Base-by-base conservation (phyloP, 2,797 vertebrate genomes). In the Tamandua tetradactyla region DNA sequence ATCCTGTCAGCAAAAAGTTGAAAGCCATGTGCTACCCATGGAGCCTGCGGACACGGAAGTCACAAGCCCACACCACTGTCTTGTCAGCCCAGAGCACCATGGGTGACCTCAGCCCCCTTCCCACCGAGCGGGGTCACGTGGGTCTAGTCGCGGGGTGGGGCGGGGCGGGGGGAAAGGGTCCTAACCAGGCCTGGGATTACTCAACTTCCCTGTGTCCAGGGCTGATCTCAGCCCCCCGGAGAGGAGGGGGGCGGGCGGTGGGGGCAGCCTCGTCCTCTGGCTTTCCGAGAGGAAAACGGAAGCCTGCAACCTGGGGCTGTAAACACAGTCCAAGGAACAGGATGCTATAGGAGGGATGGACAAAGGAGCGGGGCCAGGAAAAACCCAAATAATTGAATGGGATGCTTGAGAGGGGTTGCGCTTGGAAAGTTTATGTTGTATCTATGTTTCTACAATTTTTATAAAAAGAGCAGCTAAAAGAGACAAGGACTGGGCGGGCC, bases 181-280 rank as follows among this genome's bases (percentile, higher is more conserved):
- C 42, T 2, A 23, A 7, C 17, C 17, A 13, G 40, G 18, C 25
- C 27, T 2, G 0, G 0, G 37, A 23, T 30, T 49, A 68, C 81
- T 71, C 59, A 62, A 76, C 64, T 42, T 32, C 57, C 49, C 40
- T 0, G 30, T 25, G 37, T 55, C 64, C 64, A 42, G 23, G 57
- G 76, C 32, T 14, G 76, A 27, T 22, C 72, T 62, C 7, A 5
- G 81, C 27, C 37, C 32, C 40, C 20, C 2, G 44, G 27, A 66
- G 0, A 0, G 12, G 42, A 40, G 14, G 1, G 0, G 57, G 22
- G n/a, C 30, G n/a, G 69, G 9, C 27, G 72, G 74, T 0, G 23
- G 47, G 27, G 47, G 64, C 11, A 79, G 91, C 13, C 78, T n/a
- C 0, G 0, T 0, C 62, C 35, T 8, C 17, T 37, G 35, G 66